These are phyloP conservation scores for Esperia sulphurella DNA, from an alignment of 2,888 invertebrate species.

Conservation along the genomic window DNA sequence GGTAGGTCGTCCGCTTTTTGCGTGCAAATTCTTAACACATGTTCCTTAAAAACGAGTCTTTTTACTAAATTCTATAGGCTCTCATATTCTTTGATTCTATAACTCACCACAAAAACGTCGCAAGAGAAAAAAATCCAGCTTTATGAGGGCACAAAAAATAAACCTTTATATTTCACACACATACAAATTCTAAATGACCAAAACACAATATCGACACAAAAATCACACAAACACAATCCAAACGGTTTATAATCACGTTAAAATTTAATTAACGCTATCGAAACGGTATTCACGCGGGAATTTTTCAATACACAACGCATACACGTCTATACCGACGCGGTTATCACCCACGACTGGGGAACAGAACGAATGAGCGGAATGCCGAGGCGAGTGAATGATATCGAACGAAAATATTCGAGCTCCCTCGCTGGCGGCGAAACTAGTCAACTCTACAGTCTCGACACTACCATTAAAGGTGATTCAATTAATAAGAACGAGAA, in stretches of 20 bases:
- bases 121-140: slow-evolving; percentile 58
- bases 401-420: slow-evolving; percentile 15
- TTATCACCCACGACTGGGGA: slow-evolving; percentile 65
- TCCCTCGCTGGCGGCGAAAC: slow-evolving; percentile 11
- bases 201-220: slow-evolving; percentile 42
- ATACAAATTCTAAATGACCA: slow-evolving; percentile 33
- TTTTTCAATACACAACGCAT: slow-evolving; percentile 19
- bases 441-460: slow-evolving; percentile 13
- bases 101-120: slow-evolving; percentile 63
- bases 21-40: not conserved
- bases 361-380: slow-evolving; percentile 41
- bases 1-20: not conserved
- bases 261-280: slow-evolving; percentile 32
- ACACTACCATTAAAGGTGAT: slow-evolving; percentile 13
- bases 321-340: slow-evolving; percentile 38
- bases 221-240: slow-evolving; percentile 33
- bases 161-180: slow-evolving; percentile 61
- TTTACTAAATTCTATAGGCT: not conserved
- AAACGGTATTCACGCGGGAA: slow-evolving; percentile 48
- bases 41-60: not conserved
- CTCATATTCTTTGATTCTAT: slow-evolving; percentile 23
- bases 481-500: slow-evolving; percentile 23
- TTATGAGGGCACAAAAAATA: slow-evolving; percentile 44
- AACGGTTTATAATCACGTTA: slow-evolving; percentile 8
- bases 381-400: slow-evolving; percentile 22